Conservation (phyloP, 2,888 invertebrate species). For the Tribolium freemani region DNA sequence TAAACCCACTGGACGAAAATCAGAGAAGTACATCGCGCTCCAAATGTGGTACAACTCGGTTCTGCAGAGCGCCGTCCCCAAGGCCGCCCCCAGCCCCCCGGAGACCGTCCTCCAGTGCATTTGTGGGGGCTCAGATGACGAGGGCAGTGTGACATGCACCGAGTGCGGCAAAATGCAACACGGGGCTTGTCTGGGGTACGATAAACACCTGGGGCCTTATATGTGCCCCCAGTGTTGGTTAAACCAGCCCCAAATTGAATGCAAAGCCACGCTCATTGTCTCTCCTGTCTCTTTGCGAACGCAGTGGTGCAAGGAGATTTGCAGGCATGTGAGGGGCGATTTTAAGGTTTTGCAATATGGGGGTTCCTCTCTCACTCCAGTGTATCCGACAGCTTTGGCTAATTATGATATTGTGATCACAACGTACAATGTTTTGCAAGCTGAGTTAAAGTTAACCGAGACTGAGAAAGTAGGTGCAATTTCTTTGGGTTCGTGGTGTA, state of each 20-base stretch:
- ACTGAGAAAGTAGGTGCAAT: conserved; percentile 63
- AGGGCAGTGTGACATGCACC: conserved; percentile 67
- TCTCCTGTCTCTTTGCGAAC: conserved; percentile 76
- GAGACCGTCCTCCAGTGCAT: conserved; percentile 64
- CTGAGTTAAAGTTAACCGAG: conserved; percentile 75
- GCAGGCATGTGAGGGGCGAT: conserved; percentile 72
- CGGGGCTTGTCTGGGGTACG: conserved; percentile 72
- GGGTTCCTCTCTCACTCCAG: conserved; percentile 68
- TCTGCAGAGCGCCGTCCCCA: conserved; percentile 51
- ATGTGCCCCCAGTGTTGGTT: conserved; percentile 79
- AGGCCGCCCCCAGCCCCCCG: not conserved
- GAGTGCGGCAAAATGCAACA: conserved; percentile 77
- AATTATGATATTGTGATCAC: conserved; percentile 80
- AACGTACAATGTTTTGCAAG: conserved; percentile 76
- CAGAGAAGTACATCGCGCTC: conserved; percentile 54
- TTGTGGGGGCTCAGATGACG: conserved; percentile 60
- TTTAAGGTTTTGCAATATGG: conserved; percentile 72
- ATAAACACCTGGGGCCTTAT: conserved; percentile 67
- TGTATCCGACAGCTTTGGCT: conserved; percentile 75
- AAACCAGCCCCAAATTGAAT: conserved; percentile 68
- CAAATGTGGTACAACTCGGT: conserved; percentile 60
- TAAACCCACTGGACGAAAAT: conserved; percentile 53
- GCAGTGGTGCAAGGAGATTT: conserved; percentile 82
- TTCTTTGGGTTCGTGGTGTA: not conserved
- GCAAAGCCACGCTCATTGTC: conserved; percentile 80